Evolutionary conservation across 2,113 vertebrate genomes (phyloP), one percentile per base, ranked within the genome.

Genomic region (Oncorhynchus keta): DNA sequence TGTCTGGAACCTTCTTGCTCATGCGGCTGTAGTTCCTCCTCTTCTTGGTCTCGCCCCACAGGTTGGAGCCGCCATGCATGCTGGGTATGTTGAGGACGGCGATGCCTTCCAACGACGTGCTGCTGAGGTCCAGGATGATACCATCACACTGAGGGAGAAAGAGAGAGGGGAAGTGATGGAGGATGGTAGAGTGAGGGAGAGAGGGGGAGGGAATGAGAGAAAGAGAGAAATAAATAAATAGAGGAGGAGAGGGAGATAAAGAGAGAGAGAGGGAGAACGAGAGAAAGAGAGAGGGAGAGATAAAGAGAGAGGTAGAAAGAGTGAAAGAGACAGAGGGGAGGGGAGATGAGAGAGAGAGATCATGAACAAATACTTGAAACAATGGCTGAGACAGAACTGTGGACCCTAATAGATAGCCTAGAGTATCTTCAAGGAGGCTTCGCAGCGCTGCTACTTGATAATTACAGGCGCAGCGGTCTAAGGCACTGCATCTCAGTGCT

Each of bases 41-140:
- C 90, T 91, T 97, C 90, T 97, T 98, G 67, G 95, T 95, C 86
- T 98, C 96, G 0, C 97, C 97, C 97, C 97, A 99, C 77, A 98
- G 93, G 84, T 98, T 96, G 90, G 97, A 98, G 80, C 97, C 97
- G 0, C 97, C 97, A 0, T 99, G 97, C 96, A 98, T 98, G 93
- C 97, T 98, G 91, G 97, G 97, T 89, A 98, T 99, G 92, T 98
- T 99, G 85, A 99, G 96, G 75, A 98, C 88, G 0, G 97, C 96
- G 0, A 98, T 96, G 81, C 97, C 95, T 86, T 98, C 97, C 71
- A 99, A 89, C 73, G 97, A 97, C 0, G 94, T 89, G 82, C 88
- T 96, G 90, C 94, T 97, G 86, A 99, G 94, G 89, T 99, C 97
- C 39, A 99, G 85, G 57, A 92, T 90, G 77, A 95, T 95, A 16